Evolutionary conservation across 2,888 invertebrate genomes (phyloP).

Genomic region (Melinaea menophilus): DNA sequence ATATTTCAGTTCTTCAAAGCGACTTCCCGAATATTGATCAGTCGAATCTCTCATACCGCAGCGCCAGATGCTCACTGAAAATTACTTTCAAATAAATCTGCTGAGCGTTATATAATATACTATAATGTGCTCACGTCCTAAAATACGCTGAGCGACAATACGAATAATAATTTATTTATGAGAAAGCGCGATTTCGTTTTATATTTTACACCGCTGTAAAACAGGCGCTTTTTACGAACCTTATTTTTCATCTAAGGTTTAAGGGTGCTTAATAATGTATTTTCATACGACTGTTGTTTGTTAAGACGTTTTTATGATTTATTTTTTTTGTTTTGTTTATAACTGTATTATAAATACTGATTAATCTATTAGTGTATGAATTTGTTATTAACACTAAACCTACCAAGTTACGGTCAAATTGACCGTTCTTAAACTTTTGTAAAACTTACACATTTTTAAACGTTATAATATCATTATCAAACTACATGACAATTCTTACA

Average conservation of each 20-base stretch:
- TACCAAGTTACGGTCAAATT: too few species aligned
- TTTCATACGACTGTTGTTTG: slow-evolving; percentile 1
- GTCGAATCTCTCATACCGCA: slow-evolving; percentile 71
- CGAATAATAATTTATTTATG: slow-evolving; percentile 48
- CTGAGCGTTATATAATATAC: slow-evolving; percentile 49
- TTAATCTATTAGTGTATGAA: too few species aligned
- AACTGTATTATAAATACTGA: too few species aligned
- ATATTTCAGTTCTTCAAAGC: slow-evolving; percentile 70
- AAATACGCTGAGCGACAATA: slow-evolving; percentile 43
- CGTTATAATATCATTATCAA: too few species aligned
- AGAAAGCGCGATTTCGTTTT: slow-evolving; percentile 24
- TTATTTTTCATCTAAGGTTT: slow-evolving; percentile 4
- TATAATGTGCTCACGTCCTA: slow-evolving; percentile 38
- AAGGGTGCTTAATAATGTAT: slow-evolving; percentile 7
- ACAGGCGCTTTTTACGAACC: slow-evolving; percentile 5
- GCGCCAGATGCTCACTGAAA: slow-evolving; percentile 73
- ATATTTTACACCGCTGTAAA: slow-evolving; percentile 21
- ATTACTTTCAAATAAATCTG: slow-evolving; percentile 75
- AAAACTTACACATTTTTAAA: too few species aligned
- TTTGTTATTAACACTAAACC: too few species aligned
- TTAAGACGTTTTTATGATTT: not conserved
- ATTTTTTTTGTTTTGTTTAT: too few species aligned
- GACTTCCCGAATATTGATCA: slow-evolving; percentile 75
- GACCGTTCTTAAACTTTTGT: too few species aligned
- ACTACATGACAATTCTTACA: too few species aligned